Conservation (phyloP, 2,113 vertebrate species). For the Entelurus aequoreus region DNA sequence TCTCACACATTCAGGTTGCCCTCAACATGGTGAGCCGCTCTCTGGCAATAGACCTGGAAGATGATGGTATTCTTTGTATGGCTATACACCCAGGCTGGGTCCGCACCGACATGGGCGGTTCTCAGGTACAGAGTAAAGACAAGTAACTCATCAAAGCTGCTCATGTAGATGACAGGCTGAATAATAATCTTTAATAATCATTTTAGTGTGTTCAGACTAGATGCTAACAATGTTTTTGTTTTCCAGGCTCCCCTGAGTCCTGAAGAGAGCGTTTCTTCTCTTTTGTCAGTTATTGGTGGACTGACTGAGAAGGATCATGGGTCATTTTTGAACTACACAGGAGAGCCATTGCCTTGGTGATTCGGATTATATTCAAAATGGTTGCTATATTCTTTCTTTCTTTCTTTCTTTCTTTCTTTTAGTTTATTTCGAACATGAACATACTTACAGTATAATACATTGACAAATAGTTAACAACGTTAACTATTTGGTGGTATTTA, state of each 20-base stretch:
- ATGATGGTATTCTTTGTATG: conserved; percentile 64
- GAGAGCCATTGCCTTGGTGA: conserved; percentile 65
- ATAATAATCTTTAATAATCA: too few species aligned
- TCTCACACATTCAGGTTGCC: conserved; percentile 36
- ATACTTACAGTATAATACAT: too few species aligned
- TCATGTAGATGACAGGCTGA: too few species aligned
- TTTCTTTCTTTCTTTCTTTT: too few species aligned
- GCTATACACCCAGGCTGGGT: conserved; percentile 67
- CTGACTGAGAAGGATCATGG: conserved; percentile 64
- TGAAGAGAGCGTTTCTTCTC: conserved; percentile 56
- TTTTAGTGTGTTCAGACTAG: not conserved
- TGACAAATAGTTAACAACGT: too few species aligned
- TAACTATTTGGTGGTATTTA: too few species aligned
- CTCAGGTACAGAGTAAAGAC: conserved; percentile 40
- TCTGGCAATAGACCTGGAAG: conserved; percentile 58
- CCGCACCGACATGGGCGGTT: conserved; percentile 66
- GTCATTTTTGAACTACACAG: conserved; percentile 62
- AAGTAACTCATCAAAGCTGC: too few species aligned
- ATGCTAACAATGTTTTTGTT: not conserved
- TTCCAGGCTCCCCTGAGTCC: conserved; percentile 55
- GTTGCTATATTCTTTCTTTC: too few species aligned
- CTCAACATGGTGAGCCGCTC: conserved; percentile 68
- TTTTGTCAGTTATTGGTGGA: conserved; percentile 62
- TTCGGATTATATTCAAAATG: not conserved
- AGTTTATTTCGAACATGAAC: too few species aligned